Base-by-base conservation (phyloP, 1,140 invertebrate species). In the Scaptomyza pallida region DNA sequence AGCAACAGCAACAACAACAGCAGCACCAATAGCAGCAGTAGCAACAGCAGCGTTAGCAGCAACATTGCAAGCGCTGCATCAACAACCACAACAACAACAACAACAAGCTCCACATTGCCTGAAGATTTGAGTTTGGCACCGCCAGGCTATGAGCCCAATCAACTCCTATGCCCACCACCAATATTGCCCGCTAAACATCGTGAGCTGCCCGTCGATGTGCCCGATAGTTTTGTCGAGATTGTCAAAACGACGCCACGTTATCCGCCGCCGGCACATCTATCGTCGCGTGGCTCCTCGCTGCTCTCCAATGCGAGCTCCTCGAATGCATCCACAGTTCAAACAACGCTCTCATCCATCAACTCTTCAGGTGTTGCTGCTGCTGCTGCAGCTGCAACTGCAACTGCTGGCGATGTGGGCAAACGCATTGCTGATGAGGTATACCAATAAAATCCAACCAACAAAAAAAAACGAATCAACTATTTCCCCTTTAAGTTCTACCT, bases 121-220 rank as follows among this genome's bases (percentile, higher is more conserved):
- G 78, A 82, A 43, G 78, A 82, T 30, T 17, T 82, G 12, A 82
- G 78, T 19, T 9, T 82, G 21, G 78, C 78, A 1, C 78, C 78
- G 4, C 78, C 78, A 6, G 79, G 79, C 52, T 82, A 82, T 35
- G 78, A 80, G 54, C 62, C 60, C 59, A 56, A 26, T n/a, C 45
- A 73, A 13, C 43, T 64, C 19, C n/a, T n/a, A n/a, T n/a, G n/a
- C n/a, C 77, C 71, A 17, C 45, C 65, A 16, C n/a, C 56, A n/a
- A 9, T 9, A 30, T 30, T 30, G 26, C 26, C 26, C 5, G 35
- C 30, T 15, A 90, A 89, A 40, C 94, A 94, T 57, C 93, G 95
- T 56, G 95, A 96, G 79, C 93, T 95, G 74, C 95, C 95, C 6
- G 95, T 96, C 17, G 95, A 96, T 82, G 95, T 95, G 62, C 95